Conservation (phyloP, 2,113 vertebrate genomes). For the Lipophrys pholis region DNA sequence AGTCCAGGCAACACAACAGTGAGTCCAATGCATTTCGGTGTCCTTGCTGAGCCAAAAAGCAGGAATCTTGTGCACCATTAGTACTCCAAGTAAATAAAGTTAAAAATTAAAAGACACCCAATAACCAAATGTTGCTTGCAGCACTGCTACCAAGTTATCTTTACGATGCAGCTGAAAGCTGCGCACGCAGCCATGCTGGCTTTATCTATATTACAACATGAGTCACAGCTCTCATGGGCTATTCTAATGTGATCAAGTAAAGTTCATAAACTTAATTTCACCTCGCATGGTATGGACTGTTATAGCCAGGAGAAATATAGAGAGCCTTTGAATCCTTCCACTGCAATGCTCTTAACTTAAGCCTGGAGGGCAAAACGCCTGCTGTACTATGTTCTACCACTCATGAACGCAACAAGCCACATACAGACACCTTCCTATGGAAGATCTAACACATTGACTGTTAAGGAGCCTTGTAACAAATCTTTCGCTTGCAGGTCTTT, state of each 20-base stretch:
- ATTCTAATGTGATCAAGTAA: constrained; percentile 41
- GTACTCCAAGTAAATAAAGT: no score
- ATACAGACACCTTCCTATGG: constrained; percentile 39
- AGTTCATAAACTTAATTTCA: constrained; percentile 74
- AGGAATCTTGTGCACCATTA: no score
- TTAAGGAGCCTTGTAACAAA: constrained; percentile 21
- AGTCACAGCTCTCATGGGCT: constrained; percentile 44
- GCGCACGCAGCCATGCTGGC: background rate
- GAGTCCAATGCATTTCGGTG: no score
- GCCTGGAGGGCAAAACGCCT: constrained; percentile 42
- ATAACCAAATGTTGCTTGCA: background rate
- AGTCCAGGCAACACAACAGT: no score
- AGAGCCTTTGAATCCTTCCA: constrained; percentile 61
- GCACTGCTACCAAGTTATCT: background rate
- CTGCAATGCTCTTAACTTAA: constrained; percentile 53
- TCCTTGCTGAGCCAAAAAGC: no score
- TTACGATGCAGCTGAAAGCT: background rate
- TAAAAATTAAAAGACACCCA: no score
- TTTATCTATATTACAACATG: constrained; percentile 30
- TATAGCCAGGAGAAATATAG: constrained; percentile 58
- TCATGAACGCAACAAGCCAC: constrained; percentile 9
- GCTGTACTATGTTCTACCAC: constrained; percentile 12
- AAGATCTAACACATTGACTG: background rate
- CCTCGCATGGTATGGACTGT: constrained; percentile 45
- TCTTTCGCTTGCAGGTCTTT: constrained; percentile 26